Conservation (phyloP, 2,797 vertebrate species). For the Chiloscyllium punctatum region DNA sequence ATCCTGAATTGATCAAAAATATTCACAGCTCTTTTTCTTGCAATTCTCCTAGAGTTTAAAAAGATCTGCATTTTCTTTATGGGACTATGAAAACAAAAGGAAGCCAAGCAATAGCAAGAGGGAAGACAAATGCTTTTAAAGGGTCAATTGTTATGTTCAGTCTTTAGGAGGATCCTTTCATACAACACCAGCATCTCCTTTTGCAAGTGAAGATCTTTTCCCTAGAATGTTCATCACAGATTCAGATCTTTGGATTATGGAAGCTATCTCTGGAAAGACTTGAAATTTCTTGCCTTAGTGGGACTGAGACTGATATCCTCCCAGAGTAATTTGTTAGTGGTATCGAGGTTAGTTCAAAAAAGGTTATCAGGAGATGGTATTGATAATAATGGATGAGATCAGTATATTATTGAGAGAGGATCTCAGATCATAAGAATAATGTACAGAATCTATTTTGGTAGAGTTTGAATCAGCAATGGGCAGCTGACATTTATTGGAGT, state of each 20-base stretch:
- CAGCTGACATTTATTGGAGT: too few species aligned
- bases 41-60: background rate
- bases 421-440: too few species aligned
- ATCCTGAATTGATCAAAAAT: background rate
- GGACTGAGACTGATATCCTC: too few species aligned
- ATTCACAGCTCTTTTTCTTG: background rate
- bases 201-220: background rate
- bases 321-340: too few species aligned
- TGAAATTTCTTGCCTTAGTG: too few species aligned
- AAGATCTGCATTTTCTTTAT: background rate
- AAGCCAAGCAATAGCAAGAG: background rate
- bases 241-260: background rate
- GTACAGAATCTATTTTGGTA: too few species aligned
- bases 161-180: background rate
- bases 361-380: too few species aligned
- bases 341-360: too few species aligned
- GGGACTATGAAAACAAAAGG: background rate
- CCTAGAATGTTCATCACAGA: background rate
- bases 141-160: background rate
- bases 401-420: too few species aligned
- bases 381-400: too few species aligned
- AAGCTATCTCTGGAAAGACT: too few species aligned
- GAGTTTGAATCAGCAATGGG: too few species aligned
- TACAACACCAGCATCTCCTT: background rate
- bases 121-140: background rate